Percentiles rank a stretch among this genome's conserved stretches.
These are phyloP conservation scores for Recurvirostra avosetta DNA, from an alignment of 2,113 vertebrate genomes.

Conservation along the genomic window DNA sequence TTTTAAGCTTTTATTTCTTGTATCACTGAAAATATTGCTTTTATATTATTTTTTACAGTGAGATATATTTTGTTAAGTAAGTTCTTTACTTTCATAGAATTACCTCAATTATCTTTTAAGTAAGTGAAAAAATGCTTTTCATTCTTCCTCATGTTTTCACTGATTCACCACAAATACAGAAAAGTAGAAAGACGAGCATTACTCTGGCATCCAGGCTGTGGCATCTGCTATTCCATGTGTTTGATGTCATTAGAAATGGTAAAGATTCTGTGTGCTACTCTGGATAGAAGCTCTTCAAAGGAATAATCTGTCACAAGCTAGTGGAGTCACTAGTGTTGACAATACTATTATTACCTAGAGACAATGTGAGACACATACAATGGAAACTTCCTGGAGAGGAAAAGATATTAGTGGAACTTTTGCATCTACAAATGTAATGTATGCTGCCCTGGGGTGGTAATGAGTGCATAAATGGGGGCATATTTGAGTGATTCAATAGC, in stretches of 20 bases:
- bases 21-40: not conserved
- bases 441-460: not conserved
- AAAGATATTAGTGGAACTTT: not conserved
- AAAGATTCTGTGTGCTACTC: constrained; percentile 1
- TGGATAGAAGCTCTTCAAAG: constrained; percentile 24
- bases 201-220: not conserved
- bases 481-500: not conserved
- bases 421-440: not conserved
- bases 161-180: not conserved
- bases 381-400: not conserved
- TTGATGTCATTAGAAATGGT: constrained; percentile 62
- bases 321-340: not conserved
- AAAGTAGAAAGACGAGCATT: not conserved
- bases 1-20: not conserved
- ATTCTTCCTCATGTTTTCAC: not conserved
- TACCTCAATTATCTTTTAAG: not conserved
- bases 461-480: not conserved
- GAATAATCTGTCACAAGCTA: constrained; percentile 28
- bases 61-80: not conserved
- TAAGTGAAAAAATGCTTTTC: not conserved
- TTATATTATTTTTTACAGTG: not conserved
- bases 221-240: constrained; percentile 58
- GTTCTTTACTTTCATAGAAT: not conserved
- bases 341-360: not conserved
- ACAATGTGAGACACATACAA: not conserved